Percentiles rank a stretch among this genome's conserved stretches.
Conservation (phyloP, 2,113 vertebrate genomes). For the Sinocyclocheilus maitianheensis region DNA sequence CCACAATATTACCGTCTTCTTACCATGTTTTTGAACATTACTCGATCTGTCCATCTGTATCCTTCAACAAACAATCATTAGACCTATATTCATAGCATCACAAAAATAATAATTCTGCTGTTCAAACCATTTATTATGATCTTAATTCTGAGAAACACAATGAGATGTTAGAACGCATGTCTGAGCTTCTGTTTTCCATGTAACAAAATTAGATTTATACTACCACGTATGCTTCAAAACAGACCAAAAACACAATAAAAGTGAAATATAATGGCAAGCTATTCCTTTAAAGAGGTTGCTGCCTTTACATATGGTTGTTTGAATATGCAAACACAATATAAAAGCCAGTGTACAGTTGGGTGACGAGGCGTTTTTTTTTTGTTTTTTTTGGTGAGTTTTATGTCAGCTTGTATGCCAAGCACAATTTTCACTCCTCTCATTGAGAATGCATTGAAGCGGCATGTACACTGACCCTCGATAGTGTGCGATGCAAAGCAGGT, state of each 20-base stretch:
- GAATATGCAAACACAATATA: not conserved
- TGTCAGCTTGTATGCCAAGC: not conserved
- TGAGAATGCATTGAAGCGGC: not conserved
- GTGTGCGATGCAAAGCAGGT: too few species aligned
- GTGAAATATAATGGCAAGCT: not conserved
- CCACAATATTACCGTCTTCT: not conserved
- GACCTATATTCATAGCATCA: not conserved
- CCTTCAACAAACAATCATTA: not conserved
- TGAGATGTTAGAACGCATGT: not conserved
- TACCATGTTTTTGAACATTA: not conserved
- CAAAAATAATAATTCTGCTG: not conserved
- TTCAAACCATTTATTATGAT: not conserved
- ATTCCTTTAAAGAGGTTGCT: not conserved
- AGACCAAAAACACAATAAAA: not conserved
- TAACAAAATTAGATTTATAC: not conserved
- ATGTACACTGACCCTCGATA: not conserved
- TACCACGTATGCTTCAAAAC: not conserved
- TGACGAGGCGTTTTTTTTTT: not conserved
- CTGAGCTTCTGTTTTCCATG: not conserved
- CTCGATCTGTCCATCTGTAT: not conserved
- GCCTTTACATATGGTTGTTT: constrained; percentile 2
- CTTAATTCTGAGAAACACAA: too few species aligned
- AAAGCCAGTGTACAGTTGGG: not conserved
- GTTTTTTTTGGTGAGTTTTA: not conserved
- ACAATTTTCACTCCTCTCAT: not conserved